phyloP scores from a whole-genome alignment of 2,113 vertebrate species.

The Apodemus speciosus region DNA sequence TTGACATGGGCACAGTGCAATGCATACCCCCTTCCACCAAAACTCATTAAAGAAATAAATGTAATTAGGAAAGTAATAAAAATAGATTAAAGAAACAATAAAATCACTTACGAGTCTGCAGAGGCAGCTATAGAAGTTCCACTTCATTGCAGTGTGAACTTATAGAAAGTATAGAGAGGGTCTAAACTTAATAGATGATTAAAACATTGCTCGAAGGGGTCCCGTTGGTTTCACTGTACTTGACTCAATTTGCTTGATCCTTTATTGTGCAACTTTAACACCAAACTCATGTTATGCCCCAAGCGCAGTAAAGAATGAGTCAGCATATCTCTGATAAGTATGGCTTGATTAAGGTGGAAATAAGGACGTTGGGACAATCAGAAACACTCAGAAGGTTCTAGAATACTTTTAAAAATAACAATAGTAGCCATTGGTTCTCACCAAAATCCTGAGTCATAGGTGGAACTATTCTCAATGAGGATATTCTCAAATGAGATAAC shows the following conservation, averaged over 20 bases:
- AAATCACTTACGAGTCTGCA: background rate
- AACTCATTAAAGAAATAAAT: background rate
- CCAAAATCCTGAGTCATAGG: background rate
- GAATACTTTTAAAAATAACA: slow-evolving; percentile 34
- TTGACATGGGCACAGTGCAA: background rate
- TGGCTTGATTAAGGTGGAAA: background rate
- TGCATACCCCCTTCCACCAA: background rate
- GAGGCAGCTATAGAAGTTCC: background rate
- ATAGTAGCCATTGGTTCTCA: background rate
- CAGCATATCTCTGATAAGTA: background rate
- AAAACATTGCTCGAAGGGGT: background rate
- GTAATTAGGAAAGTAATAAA: background rate
- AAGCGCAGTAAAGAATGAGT: background rate
- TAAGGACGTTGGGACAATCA: background rate
- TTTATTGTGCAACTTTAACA: slow-evolving; percentile 2
- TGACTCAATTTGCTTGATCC: background rate
- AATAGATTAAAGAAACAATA: background rate
- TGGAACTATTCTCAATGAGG: background rate
- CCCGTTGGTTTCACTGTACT: background rate
- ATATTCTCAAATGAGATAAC: background rate
- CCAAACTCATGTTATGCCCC: slow-evolving; percentile 21
- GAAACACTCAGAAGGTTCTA: background rate
- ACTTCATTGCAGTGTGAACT: background rate
- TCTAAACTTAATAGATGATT: background rate
- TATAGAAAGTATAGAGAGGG: background rate